Percentiles rank a stretch among this genome's conserved stretches.
These are phyloP conservation scores for Peromyscus maniculatus DNA, from an alignment of 2,113 vertebrate species.

Conservation along the genomic window DNA sequence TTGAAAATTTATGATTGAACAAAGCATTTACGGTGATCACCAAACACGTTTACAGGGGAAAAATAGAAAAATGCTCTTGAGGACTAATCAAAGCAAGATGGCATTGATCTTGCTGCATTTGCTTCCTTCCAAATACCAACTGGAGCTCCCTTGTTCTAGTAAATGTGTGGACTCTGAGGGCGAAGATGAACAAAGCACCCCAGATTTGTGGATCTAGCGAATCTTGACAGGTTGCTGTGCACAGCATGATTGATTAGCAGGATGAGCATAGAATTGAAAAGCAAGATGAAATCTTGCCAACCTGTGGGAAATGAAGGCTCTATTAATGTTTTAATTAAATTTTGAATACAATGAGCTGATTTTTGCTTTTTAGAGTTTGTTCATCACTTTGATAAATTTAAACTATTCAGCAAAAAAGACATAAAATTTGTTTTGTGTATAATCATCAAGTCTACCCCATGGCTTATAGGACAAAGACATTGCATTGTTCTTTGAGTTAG, in stretches of 20 bases:
- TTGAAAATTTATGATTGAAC: conserved; percentile 34
- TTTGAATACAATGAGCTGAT: conserved; percentile 61
- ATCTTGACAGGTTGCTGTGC: conserved; percentile 61
- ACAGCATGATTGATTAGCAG: conserved; percentile 56
- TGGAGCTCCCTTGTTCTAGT: conserved; percentile 17
- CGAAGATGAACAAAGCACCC: background rate
- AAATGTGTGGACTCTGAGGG: conserved; percentile 25
- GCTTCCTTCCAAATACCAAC: conserved; percentile 44
- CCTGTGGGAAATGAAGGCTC: conserved; percentile 53
- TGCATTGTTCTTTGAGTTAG: background rate
- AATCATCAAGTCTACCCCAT: background rate
- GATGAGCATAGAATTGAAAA: conserved; percentile 61
- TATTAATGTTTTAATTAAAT: conserved; percentile 71
- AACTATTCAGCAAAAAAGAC: conserved; percentile 4
- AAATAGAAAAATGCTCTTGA: background rate
- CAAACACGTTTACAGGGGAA: background rate
- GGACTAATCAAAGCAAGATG: conserved; percentile 63
- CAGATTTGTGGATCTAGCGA: conserved; percentile 37
- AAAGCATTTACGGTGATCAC: background rate
- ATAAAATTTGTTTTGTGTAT: background rate
- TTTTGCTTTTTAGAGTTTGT: conserved; percentile 64
- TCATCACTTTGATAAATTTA: conserved; percentile 10
- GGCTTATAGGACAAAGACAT: background rate
- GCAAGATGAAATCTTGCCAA: conserved; percentile 44
- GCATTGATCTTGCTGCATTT: conserved; percentile 41